These are phyloP conservation scores for Drosophila recens DNA, from an alignment of 2,888 invertebrate genomes.

Conservation along the genomic window DNA sequence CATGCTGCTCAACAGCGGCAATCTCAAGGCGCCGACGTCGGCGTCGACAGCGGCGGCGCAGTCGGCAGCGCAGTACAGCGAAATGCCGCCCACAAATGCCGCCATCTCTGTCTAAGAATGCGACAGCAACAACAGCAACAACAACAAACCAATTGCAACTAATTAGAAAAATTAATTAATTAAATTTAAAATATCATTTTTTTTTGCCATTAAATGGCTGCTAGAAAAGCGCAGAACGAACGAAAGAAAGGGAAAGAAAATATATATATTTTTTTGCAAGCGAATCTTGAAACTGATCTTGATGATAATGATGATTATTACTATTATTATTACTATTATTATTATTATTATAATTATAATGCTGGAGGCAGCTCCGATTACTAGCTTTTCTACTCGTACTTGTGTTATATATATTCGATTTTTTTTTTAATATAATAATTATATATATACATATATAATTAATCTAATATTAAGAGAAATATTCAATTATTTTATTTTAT, in stretches of 20 bases:
- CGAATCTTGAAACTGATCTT: slow-evolving; percentile 9
- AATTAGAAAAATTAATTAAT: slow-evolving; percentile 21
- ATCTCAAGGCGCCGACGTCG: slow-evolving; percentile 9
- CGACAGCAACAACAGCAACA: no score
- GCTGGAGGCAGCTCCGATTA: slow-evolving; percentile 39
- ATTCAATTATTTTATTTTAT: not conserved
- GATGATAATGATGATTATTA: not conserved
- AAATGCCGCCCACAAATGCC: slow-evolving; percentile 81
- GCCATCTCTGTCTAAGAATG: slow-evolving; percentile 82
- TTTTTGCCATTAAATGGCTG: slow-evolving; percentile 41
- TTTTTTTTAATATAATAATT: slow-evolving; percentile 20
- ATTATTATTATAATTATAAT: slow-evolving; percentile 21
- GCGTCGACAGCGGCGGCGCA: slow-evolving; percentile 43
- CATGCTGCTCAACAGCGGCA: slow-evolving; percentile 78
- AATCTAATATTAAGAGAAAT: not conserved
- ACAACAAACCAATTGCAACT: not conserved
- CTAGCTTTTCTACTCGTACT: slow-evolving; percentile 78
- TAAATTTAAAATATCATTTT: not conserved
- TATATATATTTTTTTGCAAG: not conserved
- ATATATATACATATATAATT: slow-evolving; percentile 7
- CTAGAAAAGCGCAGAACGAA: not conserved
- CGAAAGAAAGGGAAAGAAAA: not conserved
- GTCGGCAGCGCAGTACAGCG: slow-evolving; percentile 75
- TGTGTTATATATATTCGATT: slow-evolving; percentile 72
- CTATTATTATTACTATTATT: slow-evolving; percentile 7